phyloP scores from a whole-genome alignment of 2,113 vertebrate genomes.

The Climacteris rufus region DNA sequence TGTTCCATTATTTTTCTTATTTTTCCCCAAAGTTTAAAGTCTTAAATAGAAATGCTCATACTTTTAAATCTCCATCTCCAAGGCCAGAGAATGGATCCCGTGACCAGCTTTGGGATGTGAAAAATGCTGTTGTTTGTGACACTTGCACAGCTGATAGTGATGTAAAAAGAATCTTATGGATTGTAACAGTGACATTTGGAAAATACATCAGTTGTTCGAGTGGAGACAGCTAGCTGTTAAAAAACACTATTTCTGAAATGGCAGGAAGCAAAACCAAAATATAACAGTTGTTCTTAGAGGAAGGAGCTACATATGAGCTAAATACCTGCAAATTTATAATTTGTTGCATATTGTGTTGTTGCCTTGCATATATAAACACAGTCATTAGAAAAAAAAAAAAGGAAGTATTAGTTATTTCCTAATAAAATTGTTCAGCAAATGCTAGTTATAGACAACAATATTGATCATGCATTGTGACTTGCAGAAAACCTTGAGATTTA shows the following conservation, averaged over 20 bases:
- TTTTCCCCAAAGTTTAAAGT: neutral
- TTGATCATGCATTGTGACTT: neutral
- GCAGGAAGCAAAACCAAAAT: neutral
- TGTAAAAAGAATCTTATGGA: neutral
- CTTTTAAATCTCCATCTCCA: neutral
- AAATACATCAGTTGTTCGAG: neutral
- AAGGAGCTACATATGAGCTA: neutral
- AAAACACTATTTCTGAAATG: neutral
- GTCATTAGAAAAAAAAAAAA: neutral
- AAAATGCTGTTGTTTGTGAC: neutral
- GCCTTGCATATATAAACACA: neutral
- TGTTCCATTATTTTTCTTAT: accelerated
- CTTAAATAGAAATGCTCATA: neutral
- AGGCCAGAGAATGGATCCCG: neutral
- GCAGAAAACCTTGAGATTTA: neutral
- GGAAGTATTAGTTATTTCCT: neutral
- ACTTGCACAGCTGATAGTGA: neutral
- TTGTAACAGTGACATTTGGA: neutral
- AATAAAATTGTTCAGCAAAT: neutral
- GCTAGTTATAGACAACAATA: neutral
- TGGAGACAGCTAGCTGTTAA: neutral
- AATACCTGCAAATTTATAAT: neutral
- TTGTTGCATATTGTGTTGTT: neutral
- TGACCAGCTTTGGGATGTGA: neutral
- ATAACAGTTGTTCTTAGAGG: neutral